Evolutionary conservation across 2,797 vertebrate species (phyloP).

Genomic region (Amphiprion clarkii): DNA sequence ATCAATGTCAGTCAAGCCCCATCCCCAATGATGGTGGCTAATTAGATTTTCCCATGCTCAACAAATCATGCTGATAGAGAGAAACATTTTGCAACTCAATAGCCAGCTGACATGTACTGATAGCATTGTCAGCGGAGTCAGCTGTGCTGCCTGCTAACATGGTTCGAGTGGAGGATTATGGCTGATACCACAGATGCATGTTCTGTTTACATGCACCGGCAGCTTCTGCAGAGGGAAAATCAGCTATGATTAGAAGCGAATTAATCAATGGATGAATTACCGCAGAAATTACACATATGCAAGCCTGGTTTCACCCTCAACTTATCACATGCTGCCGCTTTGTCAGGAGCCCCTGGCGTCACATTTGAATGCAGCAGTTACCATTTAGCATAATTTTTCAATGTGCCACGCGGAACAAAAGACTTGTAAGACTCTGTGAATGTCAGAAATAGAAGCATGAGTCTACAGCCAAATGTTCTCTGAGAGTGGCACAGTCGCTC

Average conservation of each 20-base stretch:
- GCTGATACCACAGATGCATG: constrained; percentile 40
- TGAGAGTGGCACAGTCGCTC: too few relatives aligned
- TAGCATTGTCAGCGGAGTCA: constrained; percentile 69
- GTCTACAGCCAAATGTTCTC: too few relatives aligned
- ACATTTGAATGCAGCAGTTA: too few relatives aligned
- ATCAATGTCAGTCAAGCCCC: constrained; percentile 73
- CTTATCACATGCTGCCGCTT: too few relatives aligned
- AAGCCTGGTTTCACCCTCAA: too few relatives aligned
- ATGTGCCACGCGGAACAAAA: too few relatives aligned
- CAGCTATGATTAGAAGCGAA: constrained; percentile 15
- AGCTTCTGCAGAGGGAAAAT: constrained; percentile 35
- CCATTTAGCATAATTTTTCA: too few relatives aligned
- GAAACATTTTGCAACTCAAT: constrained; percentile 76
- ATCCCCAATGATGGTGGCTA: constrained; percentile 69
- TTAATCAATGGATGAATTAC: neutral
- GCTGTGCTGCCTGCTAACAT: constrained; percentile 52
- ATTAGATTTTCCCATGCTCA: constrained; percentile 77
- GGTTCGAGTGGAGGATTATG: constrained; percentile 45
- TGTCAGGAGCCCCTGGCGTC: too few relatives aligned
- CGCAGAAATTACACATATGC: too few relatives aligned
- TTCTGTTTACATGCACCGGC: constrained; percentile 58
- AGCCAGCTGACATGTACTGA: constrained; percentile 73
- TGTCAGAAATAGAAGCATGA: too few relatives aligned
- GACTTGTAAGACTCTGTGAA: too few relatives aligned
- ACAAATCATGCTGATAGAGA: constrained; percentile 72